These are phyloP conservation scores for Gadopsis bispinosus DNA, from an alignment of 2,797 vertebrate genomes.

Conservation along the genomic window DNA sequence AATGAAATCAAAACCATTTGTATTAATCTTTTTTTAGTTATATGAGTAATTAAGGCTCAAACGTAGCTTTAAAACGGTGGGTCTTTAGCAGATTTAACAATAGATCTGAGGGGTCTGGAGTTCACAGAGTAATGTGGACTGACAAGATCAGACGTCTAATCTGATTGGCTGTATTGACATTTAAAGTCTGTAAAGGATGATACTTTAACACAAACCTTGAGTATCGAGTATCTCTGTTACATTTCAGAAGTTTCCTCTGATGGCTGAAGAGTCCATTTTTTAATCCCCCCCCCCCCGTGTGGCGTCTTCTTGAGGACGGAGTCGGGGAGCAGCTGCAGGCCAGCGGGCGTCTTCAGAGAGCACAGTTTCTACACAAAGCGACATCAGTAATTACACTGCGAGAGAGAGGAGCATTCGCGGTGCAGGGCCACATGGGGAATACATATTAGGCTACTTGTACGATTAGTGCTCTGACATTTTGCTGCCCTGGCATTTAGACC, in stretches of 20 bases:
- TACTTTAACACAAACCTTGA: not conserved
- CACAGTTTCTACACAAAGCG: not conserved
- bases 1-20: too few species aligned
- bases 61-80: too few species aligned
- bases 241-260: not conserved
- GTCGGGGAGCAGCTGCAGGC: conserved; percentile 11
- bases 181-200: too few species aligned
- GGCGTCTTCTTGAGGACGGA: not conserved
- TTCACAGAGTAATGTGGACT: too few species aligned
- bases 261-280: not conserved
- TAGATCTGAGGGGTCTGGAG: too few species aligned
- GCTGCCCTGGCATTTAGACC: conserved; percentile 56
- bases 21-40: too few species aligned
- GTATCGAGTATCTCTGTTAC: not conserved
- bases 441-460: conserved; percentile 46
- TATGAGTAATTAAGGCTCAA: not conserved
- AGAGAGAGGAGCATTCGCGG: not conserved
- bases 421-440: conserved; percentile 35
- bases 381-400: conserved; percentile 37
- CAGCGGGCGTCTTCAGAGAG: conserved; percentile 33
- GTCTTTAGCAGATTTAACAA: too few species aligned
- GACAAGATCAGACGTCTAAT: too few species aligned
- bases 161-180: too few species aligned
- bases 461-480: conserved; percentile 55
- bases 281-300: not conserved